A percentile compares a stretch with the other conserved stretches of the same genome.
Evolutionary conservation across 2,113 vertebrate genomes (phyloP).

Genomic region (Fregata magnificens): DNA sequence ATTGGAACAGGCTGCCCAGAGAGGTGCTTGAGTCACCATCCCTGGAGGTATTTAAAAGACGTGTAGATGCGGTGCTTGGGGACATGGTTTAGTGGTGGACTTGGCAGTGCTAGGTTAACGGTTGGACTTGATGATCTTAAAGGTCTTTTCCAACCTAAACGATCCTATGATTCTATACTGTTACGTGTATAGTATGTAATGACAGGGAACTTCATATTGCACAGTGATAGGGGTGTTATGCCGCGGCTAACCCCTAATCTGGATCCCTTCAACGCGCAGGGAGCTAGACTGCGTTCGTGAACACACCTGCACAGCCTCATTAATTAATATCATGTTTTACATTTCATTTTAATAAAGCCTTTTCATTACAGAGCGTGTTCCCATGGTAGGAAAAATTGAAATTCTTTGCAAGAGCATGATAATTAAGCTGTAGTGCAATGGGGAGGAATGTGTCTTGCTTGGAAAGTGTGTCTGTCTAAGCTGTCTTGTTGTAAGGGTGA

Average conservation of each 20-base stretch:
- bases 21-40: too few relatives aligned
- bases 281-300: not conserved
- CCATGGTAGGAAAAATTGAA: conserved; percentile 12
- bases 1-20: too few relatives aligned
- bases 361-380: conserved; percentile 25
- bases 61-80: too few relatives aligned
- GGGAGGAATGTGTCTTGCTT: not conserved
- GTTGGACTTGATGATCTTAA: too few relatives aligned
- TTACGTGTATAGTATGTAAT: too few relatives aligned
- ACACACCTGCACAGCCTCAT: not conserved
- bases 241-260: not conserved
- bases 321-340: conserved; percentile 10
- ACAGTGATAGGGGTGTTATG: rapidly evolving
- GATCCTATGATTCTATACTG: not conserved
- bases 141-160: too few relatives aligned
- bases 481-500: not conserved
- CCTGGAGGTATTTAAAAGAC: too few relatives aligned
- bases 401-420: not conserved
- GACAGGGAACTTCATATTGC: not conserved
- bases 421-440: not conserved
- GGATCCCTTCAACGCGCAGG: not conserved
- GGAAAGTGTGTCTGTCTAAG: not conserved
- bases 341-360: conserved; percentile 35
- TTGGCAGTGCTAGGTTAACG: too few relatives aligned
- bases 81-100: too few relatives aligned